Percentiles rank a stretch among this genome's conserved stretches.
Conservation (phyloP, 1,140 invertebrate species). For the Helicoverpa armigera region DNA sequence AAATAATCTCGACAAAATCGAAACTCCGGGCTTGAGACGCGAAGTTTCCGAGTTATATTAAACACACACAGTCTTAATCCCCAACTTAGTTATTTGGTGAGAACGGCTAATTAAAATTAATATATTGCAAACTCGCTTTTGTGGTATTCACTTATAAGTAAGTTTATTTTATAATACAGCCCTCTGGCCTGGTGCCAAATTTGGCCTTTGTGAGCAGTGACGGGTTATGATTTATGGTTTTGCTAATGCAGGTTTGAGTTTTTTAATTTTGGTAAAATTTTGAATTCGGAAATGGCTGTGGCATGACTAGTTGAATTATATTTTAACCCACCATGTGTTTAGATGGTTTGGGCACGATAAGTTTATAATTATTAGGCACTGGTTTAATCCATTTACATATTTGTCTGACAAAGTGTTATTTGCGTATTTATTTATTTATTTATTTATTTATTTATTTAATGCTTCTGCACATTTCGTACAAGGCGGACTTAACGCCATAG, state of each 20-base stretch:
- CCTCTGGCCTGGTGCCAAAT: slow-evolving; percentile 17
- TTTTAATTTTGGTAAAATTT: slow-evolving; percentile 15
- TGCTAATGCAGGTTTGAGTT: slow-evolving; percentile 36
- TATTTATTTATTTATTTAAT: too few species aligned
- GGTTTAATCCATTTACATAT: too few species aligned
- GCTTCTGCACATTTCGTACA: too few species aligned
- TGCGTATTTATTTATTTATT: too few species aligned
- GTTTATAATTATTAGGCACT: too few species aligned
- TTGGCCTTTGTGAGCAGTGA: slow-evolving; percentile 37
- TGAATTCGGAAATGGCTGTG: slow-evolving; percentile 17
- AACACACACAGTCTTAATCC: slow-evolving; percentile 37
- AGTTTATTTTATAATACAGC: slow-evolving; percentile 41
- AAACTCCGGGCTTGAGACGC: slow-evolving; percentile 6
- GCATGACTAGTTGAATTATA: neutral
- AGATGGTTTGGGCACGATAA: too few species aligned
- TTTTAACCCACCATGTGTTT: too few species aligned
- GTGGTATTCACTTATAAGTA: slow-evolving; percentile 40
- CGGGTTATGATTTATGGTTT: slow-evolving; percentile 36
- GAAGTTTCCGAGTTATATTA: slow-evolving; percentile 33
- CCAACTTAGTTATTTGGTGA: slow-evolving; percentile 41
- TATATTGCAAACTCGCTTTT: slow-evolving; percentile 41
- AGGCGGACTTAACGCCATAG: too few species aligned
- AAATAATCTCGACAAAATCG: slow-evolving; percentile 43
- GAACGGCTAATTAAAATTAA: slow-evolving; percentile 47
- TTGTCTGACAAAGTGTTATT: too few species aligned